These are phyloP conservation scores for Octodon degus DNA, from an alignment of 2,113 vertebrate species.

Conservation along the genomic window DNA sequence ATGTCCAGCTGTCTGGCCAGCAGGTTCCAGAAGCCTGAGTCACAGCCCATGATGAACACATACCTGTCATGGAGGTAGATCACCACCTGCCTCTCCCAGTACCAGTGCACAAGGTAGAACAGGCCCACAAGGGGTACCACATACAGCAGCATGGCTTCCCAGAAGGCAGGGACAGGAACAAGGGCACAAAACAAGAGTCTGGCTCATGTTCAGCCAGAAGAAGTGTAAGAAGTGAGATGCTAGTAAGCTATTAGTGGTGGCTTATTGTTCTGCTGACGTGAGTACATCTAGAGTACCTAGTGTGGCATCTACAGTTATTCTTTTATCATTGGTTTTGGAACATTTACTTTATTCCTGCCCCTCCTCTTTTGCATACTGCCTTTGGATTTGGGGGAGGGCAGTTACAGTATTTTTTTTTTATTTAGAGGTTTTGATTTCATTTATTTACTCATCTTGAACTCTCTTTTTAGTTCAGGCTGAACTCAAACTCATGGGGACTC, in stretches of 20 bases:
- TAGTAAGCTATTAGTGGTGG: neutral
- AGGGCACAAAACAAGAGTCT: neutral
- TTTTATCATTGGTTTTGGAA: too few relatives aligned
- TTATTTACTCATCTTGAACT: too few relatives aligned
- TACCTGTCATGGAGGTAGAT: conserved; percentile 75
- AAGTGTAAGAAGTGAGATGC: neutral
- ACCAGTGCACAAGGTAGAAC: neutral
- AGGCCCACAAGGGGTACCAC: neutral
- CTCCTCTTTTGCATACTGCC: too few relatives aligned
- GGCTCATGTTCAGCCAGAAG: neutral
- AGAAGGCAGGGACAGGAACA: neutral
- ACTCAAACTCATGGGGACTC: too few relatives aligned
- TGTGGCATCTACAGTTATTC: too few relatives aligned
- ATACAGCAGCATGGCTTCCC: neutral
- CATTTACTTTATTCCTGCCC: too few relatives aligned
- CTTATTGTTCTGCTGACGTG: too few relatives aligned
- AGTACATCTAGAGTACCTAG: too few relatives aligned
- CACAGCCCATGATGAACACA: conserved; percentile 92
- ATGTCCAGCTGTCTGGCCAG: conserved; percentile 89
- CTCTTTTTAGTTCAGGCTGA: too few relatives aligned
- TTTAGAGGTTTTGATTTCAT: too few relatives aligned
- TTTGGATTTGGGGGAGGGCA: too few relatives aligned
- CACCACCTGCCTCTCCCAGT: neutral
- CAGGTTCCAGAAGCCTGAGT: conserved; percentile 90
- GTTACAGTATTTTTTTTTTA: too few relatives aligned